These are phyloP conservation scores for Drosophila eohydei DNA, from an alignment of 2,888 invertebrate species.

Conservation along the genomic window DNA sequence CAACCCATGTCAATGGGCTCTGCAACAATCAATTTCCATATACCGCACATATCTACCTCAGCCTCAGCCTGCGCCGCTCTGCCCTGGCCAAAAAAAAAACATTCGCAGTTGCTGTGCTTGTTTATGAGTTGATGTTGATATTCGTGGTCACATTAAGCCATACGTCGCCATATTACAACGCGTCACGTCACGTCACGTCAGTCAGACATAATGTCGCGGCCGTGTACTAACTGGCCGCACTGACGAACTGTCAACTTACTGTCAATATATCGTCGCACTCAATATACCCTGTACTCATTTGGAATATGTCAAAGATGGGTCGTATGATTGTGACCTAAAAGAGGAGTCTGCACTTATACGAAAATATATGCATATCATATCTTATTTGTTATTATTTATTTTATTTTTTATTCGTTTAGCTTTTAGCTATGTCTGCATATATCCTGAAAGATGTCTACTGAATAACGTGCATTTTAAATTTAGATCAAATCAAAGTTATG, in stretches of 20 bases:
- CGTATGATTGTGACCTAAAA: background rate
- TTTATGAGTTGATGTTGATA: constrained; percentile 76
- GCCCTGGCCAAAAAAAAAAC: constrained; percentile 6
- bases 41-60: constrained; percentile 20
- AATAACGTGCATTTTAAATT: too few species aligned
- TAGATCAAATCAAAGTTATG: too few species aligned
- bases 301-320: background rate
- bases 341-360: background rate
- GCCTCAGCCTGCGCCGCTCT: background rate
- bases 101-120: constrained; percentile 44
- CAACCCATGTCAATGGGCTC: constrained; percentile 57
- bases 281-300: background rate
- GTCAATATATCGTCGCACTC: constrained; percentile 65
- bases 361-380: too few species aligned
- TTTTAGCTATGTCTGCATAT: too few species aligned
- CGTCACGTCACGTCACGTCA: constrained; percentile 54
- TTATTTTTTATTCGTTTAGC: too few species aligned
- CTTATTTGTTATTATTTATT: too few species aligned
- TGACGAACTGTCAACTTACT: constrained; percentile 77
- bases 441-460: too few species aligned
- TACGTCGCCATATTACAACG: constrained; percentile 73
- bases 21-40: constrained; percentile 75
- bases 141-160: constrained; percentile 77
- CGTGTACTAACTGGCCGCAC: constrained; percentile 56
- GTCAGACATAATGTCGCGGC: constrained; percentile 65